These are phyloP conservation scores for Tinamus major DNA, from an alignment of 2,797 vertebrate genomes.

Conservation along the genomic window DNA sequence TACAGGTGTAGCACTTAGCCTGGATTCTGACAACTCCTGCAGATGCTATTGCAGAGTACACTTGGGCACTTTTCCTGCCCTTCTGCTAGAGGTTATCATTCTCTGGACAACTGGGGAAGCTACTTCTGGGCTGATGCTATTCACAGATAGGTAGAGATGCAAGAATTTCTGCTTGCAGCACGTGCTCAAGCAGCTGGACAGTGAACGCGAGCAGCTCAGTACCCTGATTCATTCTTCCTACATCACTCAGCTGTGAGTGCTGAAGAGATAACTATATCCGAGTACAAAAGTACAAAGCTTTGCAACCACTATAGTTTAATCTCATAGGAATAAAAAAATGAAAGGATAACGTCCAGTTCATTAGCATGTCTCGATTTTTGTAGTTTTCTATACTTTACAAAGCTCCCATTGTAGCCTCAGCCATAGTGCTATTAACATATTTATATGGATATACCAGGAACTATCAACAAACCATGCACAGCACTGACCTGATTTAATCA, in stretches of 20 bases:
- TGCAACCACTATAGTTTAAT: neutral
- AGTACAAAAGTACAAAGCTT: neutral
- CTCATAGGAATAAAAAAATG: neutral
- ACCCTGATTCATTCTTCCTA: neutral
- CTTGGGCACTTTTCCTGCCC: neutral
- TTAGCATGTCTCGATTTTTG: slow-evolving; percentile 13
- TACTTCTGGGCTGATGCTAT: neutral
- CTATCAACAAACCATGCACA: neutral
- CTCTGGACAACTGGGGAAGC: neutral
- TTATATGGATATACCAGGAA: neutral
- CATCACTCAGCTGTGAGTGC: neutral
- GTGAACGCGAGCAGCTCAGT: neutral
- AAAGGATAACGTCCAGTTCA: neutral
- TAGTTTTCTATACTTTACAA: slow-evolving; percentile 1
- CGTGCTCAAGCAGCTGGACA: neutral
- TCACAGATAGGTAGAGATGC: neutral
- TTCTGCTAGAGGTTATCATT: neutral
- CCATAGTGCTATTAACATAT: neutral
- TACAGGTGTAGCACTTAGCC: neutral
- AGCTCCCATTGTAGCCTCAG: neutral
- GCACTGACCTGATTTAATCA: neutral
- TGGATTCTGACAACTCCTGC: neutral
- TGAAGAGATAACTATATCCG: neutral
- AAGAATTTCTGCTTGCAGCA: slow-evolving; percentile 17
- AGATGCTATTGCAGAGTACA: neutral